Percentiles rank a stretch among this genome's conserved stretches.
Conservation (phyloP, 2,113 vertebrate species). For the Montifringilla adamsi region DNA sequence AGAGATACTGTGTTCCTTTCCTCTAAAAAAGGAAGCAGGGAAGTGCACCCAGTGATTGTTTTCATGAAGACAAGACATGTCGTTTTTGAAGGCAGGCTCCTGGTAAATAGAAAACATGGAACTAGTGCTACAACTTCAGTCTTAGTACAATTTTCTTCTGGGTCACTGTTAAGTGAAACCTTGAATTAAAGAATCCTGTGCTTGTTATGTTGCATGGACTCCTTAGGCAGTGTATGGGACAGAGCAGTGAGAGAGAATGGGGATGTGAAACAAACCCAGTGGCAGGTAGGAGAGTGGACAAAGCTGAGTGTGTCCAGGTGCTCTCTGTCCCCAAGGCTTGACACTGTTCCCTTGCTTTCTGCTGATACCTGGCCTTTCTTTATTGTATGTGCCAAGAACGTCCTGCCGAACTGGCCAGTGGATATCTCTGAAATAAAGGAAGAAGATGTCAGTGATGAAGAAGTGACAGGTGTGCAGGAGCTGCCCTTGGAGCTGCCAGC, state of each 20-base stretch:
- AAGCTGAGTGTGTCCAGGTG: neutral
- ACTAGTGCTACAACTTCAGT: neutral
- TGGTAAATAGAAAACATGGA: neutral
- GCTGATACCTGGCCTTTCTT: neutral
- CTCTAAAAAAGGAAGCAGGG: neutral
- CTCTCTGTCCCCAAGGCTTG: neutral
- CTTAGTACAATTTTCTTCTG: neutral
- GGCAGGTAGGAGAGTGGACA: neutral
- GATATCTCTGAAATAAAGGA: slow-evolving; percentile 59
- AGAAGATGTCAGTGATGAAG: slow-evolving; percentile 71
- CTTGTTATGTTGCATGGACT: neutral
- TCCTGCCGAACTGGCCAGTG: neutral
- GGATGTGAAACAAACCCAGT: neutral
- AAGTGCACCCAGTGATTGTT: neutral
- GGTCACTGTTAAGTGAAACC: neutral
- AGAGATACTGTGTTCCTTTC: neutral
- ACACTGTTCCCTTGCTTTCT: neutral
- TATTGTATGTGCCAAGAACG: slow-evolving; percentile 3
- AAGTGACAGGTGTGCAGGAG: slow-evolving; percentile 1
- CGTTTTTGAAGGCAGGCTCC: neutral
- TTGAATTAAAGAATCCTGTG: neutral
- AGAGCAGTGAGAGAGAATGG: neutral
- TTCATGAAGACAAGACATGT: neutral
- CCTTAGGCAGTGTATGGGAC: neutral
- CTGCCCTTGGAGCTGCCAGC: neutral